Conservation (phyloP, 1,140 invertebrate genomes). For the Leptinotarsa lineolata region DNA sequence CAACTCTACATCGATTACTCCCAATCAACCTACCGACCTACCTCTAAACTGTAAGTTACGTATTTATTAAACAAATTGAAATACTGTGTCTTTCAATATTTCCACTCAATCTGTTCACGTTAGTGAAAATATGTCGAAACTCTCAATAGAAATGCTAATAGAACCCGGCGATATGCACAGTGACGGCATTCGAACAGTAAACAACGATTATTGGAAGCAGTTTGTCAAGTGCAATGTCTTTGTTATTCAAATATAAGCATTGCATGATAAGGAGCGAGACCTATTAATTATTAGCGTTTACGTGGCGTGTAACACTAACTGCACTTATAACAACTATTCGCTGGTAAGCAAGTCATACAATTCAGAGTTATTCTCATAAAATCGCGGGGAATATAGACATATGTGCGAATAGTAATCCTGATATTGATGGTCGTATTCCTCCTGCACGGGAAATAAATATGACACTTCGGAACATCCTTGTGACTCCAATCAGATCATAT, state of each 20-base stretch:
- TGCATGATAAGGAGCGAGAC: conserved; percentile 36
- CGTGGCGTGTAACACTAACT: conserved; percentile 21
- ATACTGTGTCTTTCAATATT: neutral
- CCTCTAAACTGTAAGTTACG: too few relatives aligned
- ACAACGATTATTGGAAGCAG: conserved; percentile 37
- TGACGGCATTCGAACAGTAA: conserved; percentile 20
- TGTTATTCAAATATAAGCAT: conserved; percentile 41
- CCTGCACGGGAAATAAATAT: too few relatives aligned
- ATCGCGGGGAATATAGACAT: neutral
- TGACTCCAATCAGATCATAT: too few relatives aligned
- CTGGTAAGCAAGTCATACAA: conserved; percentile 13
- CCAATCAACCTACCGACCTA: too few relatives aligned
- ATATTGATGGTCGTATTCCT: neutral
- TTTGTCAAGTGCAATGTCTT: conserved; percentile 40
- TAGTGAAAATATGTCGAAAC: conserved; percentile 6
- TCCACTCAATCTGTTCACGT: neutral
- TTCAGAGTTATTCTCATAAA: conserved; percentile 20
- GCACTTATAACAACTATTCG: conserved; percentile 18
- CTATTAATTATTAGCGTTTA: conserved; percentile 37
- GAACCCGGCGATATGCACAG: neutral
- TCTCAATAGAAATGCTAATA: conserved; percentile 8
- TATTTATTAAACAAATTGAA: too few relatives aligned
- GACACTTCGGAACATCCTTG: too few relatives aligned
- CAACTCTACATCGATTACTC: too few relatives aligned
- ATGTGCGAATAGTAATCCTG: neutral